phyloP scores from a whole-genome alignment of 2,113 vertebrate genomes.

The Thomomys bottae region DNA sequence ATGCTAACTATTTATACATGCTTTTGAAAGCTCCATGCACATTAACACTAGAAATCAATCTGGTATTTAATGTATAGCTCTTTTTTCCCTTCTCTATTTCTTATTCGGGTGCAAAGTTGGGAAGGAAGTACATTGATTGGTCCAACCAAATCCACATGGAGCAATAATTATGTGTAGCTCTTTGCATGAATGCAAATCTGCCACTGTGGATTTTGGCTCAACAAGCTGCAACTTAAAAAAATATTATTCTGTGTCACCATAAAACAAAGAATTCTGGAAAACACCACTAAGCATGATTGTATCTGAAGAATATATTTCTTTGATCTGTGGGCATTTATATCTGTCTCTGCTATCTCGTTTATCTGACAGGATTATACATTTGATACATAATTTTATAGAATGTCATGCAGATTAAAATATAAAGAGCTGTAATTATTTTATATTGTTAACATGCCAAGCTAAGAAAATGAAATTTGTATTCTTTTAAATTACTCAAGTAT shows the following conservation, averaged over 20 bases:
- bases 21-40: background rate
- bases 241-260: background rate
- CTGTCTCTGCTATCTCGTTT: background rate
- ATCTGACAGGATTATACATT: slow-evolving; percentile 7
- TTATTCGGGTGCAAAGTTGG: background rate
- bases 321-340: background rate
- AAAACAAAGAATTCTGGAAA: slow-evolving; percentile 12
- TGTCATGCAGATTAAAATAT: slow-evolving; percentile 55
- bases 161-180: background rate
- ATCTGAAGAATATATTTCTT: slow-evolving; percentile 21
- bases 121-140: background rate
- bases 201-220: too few species aligned
- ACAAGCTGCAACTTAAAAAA: background rate
- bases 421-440: slow-evolving; percentile 4
- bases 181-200: background rate
- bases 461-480: slow-evolving; percentile 52
- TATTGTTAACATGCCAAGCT: slow-evolving; percentile 57
- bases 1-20: background rate
- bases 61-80: background rate
- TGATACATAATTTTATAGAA: slow-evolving; percentile 1
- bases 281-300: background rate
- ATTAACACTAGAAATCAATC: background rate
- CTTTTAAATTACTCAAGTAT: slow-evolving; percentile 45
- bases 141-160: background rate
- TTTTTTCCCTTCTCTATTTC: background rate